Conservation (phyloP, 1,140 invertebrate genomes). For the Drosophila sp. region DNA sequence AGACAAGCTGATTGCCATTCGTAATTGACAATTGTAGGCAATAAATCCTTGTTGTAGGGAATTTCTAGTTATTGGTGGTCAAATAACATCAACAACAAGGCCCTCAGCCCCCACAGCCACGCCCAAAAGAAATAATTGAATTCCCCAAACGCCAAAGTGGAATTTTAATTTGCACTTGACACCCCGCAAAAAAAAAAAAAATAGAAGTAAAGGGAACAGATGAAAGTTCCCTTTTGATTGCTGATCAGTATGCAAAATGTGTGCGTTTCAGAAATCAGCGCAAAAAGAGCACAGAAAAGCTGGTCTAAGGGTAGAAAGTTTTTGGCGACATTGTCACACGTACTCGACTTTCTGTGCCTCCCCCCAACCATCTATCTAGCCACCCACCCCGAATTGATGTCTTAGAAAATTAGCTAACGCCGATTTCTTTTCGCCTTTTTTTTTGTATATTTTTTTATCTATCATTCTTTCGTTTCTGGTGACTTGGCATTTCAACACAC, state of each 20-base stretch:
- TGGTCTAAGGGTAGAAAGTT: slow-evolving; percentile 4
- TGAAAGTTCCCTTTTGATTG: slow-evolving; percentile 57
- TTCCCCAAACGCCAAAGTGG: slow-evolving; percentile 79
- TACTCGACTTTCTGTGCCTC: slow-evolving; percentile 48
- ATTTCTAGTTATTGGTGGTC: slow-evolving; percentile 63
- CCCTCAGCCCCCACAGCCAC: slow-evolving; percentile 21
- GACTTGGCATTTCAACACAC: slow-evolving; percentile 53
- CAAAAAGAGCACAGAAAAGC: slow-evolving; percentile 37
- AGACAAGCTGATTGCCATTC: slow-evolving; percentile 79
- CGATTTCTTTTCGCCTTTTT: slow-evolving; percentile 4
- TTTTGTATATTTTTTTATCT: slow-evolving; percentile 4
- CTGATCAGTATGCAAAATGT: slow-evolving; percentile 81
- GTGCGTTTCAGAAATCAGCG: slow-evolving; percentile 78
- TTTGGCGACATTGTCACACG: slow-evolving; percentile 67
- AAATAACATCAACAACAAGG: slow-evolving; percentile 28
- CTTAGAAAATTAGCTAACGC: slow-evolving; percentile 76
- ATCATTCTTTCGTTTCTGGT: slow-evolving; percentile 27
- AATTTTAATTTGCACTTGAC: slow-evolving; percentile 75
- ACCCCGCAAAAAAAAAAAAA: slow-evolving; percentile 9
- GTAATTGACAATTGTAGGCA: slow-evolving; percentile 70
- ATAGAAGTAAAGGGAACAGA: background rate
- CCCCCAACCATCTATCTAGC: background rate
- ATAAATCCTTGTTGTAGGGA: slow-evolving; percentile 55
- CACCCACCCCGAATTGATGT: slow-evolving; percentile 66
- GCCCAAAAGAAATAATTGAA: slow-evolving; percentile 72